These are phyloP conservation scores for Crotalus helleri DNA, from an alignment of 2,113 vertebrate genomes.

Conservation along the genomic window DNA sequence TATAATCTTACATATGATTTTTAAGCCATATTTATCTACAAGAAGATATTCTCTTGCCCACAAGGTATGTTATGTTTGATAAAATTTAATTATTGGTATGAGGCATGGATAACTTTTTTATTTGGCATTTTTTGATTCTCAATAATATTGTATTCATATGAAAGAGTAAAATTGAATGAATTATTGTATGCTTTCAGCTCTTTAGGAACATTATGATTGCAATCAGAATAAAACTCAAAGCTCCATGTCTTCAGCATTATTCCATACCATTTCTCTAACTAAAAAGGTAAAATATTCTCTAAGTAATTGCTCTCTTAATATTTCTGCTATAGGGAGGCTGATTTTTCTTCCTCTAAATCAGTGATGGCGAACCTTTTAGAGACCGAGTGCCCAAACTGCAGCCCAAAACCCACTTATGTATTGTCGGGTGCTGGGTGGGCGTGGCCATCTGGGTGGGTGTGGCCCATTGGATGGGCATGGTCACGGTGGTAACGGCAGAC, in stretches of 20 bases:
- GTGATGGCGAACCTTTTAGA: too few species aligned
- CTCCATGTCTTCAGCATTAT: neutral
- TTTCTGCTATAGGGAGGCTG: neutral
- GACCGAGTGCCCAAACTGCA: too few species aligned
- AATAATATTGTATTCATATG: neutral
- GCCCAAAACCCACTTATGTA: too few species aligned
- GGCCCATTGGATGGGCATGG: too few species aligned
- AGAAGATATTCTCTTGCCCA: constrained; percentile 82
- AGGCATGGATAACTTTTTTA: neutral
- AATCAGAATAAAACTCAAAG: neutral
- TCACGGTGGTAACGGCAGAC: too few species aligned
- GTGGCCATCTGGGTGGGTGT: too few species aligned
- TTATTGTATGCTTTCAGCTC: neutral
- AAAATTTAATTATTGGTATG: neutral
- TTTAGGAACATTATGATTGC: neutral
- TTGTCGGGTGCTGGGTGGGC: too few species aligned
- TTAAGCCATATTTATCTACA: constrained; percentile 76
- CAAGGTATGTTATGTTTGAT: constrained; percentile 76
- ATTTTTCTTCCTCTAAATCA: neutral
- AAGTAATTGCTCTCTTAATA: neutral
- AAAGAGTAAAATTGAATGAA: neutral
- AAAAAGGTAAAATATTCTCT: neutral
- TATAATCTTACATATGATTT: constrained; percentile 76
- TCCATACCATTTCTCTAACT: neutral
- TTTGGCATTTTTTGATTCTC: neutral